Conservation (phyloP, 2,113 vertebrate genomes). For the Lonchura striata region DNA sequence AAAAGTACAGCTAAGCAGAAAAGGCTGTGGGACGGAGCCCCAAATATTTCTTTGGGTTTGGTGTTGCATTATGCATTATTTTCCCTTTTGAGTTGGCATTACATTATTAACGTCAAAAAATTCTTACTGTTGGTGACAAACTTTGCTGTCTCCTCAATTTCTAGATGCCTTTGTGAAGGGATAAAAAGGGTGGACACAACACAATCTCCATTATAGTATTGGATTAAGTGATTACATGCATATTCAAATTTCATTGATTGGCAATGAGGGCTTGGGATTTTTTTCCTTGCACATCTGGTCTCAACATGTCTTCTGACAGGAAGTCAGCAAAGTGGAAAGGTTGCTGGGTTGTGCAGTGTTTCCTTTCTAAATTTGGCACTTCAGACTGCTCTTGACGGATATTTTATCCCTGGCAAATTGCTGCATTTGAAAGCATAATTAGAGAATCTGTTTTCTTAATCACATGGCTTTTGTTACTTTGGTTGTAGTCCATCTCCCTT, state of each 20-base stretch:
- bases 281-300: constrained; percentile 84
- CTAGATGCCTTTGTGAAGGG: constrained; percentile 11
- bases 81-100: not conserved
- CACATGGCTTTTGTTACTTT: constrained; percentile 81
- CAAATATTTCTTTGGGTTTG: constrained; percentile 30
- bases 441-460: constrained; percentile 95
- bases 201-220: constrained; percentile 42
- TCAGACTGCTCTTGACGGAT: constrained; percentile 91
- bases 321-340: constrained; percentile 84
- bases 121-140: not conserved
- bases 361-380: constrained; percentile 85
- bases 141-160: constrained; percentile 13
- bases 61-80: constrained; percentile 20
- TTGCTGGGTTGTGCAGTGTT: constrained; percentile 86
- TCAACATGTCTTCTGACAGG: constrained; percentile 90
- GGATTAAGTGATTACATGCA: constrained; percentile 64
- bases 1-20: constrained; percentile 7
- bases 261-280: constrained; percentile 44
- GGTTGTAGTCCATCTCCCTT: constrained; percentile 74
- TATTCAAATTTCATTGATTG: constrained; percentile 67
- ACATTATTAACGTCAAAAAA: not conserved
- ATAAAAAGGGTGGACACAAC: constrained; percentile 41
- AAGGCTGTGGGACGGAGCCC: constrained; percentile 41
- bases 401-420: constrained; percentile 95
- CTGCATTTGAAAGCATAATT: constrained; percentile 92